Base-by-base conservation (phyloP, 2,888 invertebrate species). In the Sphaerophoria rueppellii region DNA sequence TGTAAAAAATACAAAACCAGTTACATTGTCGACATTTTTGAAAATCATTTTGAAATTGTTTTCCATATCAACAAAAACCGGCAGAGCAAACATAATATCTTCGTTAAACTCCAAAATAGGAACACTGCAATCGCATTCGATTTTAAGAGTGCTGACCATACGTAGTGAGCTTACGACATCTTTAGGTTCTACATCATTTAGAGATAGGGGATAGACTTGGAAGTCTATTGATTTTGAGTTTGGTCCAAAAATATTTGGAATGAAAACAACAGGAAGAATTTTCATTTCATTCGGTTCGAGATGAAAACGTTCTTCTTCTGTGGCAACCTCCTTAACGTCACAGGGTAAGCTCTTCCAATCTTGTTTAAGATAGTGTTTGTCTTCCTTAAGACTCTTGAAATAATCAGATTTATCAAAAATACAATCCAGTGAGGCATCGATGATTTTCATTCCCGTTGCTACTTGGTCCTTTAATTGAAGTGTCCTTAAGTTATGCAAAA, bases 311-410 rank as follows among this genome's bases (percentile, higher is more conserved):
- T 90, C 90, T 5, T 85, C 88, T 76, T 90, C 90, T 32, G 90
- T 89, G 34, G 90, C 89, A 2, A 91, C 72, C 74, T 91, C 91
- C 3, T 87, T 87, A 0, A 91, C 90, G 87, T 90, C 88, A 16
- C 86, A 87, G 7, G 91, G 90, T 24, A 91, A 48, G 0, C 85
- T 77, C 72, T 89, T 89, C 91, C 91, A 91, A 82, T 90, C 89
- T 88, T 90, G 88, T 52, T 89, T 88, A 1, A 88, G 86, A 74
- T 89, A 90, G 48, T 89, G 88, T 14, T 88, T 89, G 61, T 89
- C 88, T 70, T 88, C 86, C 14, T 82, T 87, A 16, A 91, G 87
- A 6, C 88, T 75, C 7, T 78, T 82, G 74, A 91, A 91, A 71
- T 91, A 91, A 9, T 88, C 71, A 12, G 58, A 87, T 0, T 87